Conservation (phyloP, 1,140 invertebrate genomes). For the Hydropsyche tenuis region DNA sequence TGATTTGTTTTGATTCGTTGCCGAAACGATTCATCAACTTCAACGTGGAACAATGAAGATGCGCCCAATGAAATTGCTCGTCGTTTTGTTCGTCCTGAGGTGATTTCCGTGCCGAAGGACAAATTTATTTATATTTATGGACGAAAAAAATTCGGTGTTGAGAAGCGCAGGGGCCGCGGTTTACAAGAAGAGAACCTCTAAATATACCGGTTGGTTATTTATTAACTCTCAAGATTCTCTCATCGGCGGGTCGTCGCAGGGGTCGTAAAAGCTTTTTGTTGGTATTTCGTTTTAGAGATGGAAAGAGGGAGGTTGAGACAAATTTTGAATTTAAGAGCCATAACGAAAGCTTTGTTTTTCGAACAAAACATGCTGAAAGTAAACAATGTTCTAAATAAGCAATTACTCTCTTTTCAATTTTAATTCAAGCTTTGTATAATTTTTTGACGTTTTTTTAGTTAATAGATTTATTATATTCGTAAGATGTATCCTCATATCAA, state of each 20-base stretch:
- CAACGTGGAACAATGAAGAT: conserved; percentile 11
- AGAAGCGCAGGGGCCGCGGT: background rate
- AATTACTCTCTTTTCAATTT: no score
- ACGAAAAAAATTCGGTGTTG: background rate
- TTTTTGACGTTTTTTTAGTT: no score
- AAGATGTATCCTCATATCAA: no score
- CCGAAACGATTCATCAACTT: conserved; percentile 10
- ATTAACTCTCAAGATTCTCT: conserved; percentile 15
- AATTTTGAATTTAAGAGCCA: no score
- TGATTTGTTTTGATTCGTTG: conserved; percentile 20
- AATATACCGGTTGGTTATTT: conserved; percentile 16
- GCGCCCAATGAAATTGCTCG: background rate
- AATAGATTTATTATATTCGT: no score
- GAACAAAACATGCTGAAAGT: no score
- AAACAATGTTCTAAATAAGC: no score
- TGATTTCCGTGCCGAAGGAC: background rate
- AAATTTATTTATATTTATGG: conserved; percentile 3
- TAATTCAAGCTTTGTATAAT: no score
- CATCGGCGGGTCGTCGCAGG: background rate
- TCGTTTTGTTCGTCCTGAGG: background rate
- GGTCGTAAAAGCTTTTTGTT: conserved; percentile 21
- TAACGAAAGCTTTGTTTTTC: no score
- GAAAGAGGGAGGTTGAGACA: no score
- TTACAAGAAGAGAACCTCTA: background rate
- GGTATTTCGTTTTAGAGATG: background rate